Evolutionary conservation across 2,113 vertebrate genomes (phyloP).

Genomic region (Eonycteris spelaea): DNA sequence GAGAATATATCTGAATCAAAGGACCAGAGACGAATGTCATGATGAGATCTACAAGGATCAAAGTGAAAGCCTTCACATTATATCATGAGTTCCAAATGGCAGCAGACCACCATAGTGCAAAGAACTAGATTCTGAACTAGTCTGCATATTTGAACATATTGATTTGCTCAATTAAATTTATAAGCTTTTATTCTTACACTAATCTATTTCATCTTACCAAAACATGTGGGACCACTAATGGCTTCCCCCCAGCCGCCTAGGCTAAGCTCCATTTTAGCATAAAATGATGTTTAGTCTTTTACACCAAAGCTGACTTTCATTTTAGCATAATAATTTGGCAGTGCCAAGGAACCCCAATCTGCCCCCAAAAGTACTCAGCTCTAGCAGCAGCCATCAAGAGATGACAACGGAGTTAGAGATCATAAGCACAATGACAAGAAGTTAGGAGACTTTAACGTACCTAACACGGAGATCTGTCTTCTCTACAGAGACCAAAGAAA

Average conservation of each 20-base stretch:
- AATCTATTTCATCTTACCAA: constrained; percentile 38
- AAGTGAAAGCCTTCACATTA: neutral
- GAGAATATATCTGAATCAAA: neutral
- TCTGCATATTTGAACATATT: neutral
- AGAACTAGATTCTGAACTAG: constrained; percentile 29
- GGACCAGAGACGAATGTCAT: neutral
- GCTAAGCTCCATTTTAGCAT: neutral
- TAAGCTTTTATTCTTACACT: neutral
- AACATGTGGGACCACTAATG: neutral
- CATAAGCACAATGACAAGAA: constrained; percentile 15
- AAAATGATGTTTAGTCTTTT: constrained; percentile 29
- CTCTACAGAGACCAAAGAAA: neutral
- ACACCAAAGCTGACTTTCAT: constrained; percentile 5
- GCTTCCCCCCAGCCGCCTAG: neutral
- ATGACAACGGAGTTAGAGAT: neutral
- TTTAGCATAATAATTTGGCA: constrained; percentile 13
- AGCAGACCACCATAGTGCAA: neutral
- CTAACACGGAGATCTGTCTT: neutral
- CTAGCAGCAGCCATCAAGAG: constrained; percentile 3
- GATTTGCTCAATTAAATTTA: neutral
- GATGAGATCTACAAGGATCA: neutral
- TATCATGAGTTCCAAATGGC: neutral
- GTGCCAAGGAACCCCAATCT: neutral
- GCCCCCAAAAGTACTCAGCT: neutral
- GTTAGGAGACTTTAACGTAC: constrained; percentile 4